Conservation (phyloP, 2,113 vertebrate genomes). For the Calidris pygmaea region DNA sequence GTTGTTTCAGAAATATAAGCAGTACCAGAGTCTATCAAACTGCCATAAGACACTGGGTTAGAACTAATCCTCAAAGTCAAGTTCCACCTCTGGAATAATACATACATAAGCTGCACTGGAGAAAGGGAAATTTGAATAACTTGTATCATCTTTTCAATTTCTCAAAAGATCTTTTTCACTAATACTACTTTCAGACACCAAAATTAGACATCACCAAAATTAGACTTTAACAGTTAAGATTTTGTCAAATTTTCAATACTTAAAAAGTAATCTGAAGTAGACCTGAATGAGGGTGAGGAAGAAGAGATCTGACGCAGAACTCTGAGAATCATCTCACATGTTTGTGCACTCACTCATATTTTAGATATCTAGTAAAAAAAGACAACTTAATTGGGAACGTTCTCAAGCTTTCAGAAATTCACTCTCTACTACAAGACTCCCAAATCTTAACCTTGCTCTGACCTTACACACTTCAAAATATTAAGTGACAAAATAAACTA, state of each 20-base stretch:
- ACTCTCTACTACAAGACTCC: neutral
- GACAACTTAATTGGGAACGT: neutral
- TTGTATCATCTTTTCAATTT: neutral
- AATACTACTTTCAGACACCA: neutral
- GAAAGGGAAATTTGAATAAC: neutral
- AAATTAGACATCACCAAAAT: neutral
- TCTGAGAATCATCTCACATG: neutral
- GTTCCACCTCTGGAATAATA: neutral
- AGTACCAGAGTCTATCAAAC: neutral
- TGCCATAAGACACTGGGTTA: neutral
- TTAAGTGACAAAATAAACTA: neutral
- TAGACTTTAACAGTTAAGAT: neutral
- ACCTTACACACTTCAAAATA: neutral
- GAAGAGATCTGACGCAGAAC: neutral
- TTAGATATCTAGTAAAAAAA: neutral
- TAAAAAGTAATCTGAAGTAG: neutral
- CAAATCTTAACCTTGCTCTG: neutral
- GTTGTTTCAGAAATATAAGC: neutral
- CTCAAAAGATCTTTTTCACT: neutral
- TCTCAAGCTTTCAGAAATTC: neutral
- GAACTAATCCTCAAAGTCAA: neutral
- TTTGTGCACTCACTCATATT: neutral
- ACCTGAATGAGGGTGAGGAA: neutral
- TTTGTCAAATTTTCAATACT: neutral
- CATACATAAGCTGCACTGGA: neutral